phyloP scores from a whole-genome alignment of 2,888 invertebrate genomes.

The Nomada ferruginata region DNA sequence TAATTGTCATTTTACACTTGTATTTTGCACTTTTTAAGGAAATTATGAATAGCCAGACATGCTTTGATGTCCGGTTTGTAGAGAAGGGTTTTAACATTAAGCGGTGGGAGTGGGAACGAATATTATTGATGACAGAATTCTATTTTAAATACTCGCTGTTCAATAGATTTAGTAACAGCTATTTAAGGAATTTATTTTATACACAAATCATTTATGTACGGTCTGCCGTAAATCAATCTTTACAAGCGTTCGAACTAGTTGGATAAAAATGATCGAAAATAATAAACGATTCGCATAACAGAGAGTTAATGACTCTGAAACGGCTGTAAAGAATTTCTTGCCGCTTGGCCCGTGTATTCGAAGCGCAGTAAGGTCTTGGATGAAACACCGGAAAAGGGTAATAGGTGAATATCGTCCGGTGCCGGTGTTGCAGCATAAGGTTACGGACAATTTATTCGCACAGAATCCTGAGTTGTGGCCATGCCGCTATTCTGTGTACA shows the following conservation, averaged over 20 bases:
- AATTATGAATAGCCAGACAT: no score
- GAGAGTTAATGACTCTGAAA: not conserved
- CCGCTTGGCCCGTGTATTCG: not conserved
- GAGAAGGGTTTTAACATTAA: no score
- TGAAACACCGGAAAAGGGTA: slow-evolving; percentile 35
- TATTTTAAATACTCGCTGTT: not conserved
- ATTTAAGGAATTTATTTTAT: not conserved
- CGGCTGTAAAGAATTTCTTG: not conserved
- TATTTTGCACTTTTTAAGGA: no score
- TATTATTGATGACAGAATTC: no score
- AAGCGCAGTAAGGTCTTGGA: not conserved
- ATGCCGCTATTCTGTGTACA: slow-evolving; percentile 12
- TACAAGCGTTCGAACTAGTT: no score
- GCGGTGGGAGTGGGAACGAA: no score
- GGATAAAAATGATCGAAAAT: not conserved
- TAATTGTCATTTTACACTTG: no score
- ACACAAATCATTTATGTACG: not conserved
- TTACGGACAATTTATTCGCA: slow-evolving; percentile 41
- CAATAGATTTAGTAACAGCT: not conserved
- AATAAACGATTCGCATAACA: not conserved
- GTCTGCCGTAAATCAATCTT: not conserved
- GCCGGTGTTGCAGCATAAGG: slow-evolving; percentile 2
- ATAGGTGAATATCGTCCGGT: slow-evolving; percentile 33
- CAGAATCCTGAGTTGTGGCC: slow-evolving; percentile 32
- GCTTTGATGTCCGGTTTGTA: no score